Base-by-base conservation (phyloP, 2,113 vertebrate genomes). In the Campylorhamphus procurvoides region DNA sequence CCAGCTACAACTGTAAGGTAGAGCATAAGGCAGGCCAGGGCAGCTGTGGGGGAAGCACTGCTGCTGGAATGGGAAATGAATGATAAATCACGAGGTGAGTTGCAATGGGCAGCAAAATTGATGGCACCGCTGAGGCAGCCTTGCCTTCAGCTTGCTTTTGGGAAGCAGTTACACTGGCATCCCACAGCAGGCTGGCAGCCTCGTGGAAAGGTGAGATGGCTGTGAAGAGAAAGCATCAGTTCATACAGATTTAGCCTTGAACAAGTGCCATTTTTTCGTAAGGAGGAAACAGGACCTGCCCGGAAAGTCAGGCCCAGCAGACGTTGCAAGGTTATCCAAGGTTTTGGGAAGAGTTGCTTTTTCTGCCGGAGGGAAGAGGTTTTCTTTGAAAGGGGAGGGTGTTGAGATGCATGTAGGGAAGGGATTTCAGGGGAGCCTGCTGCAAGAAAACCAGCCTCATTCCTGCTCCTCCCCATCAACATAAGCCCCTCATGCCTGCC, bases 31-130 rank as follows among this genome's bases (percentile, higher is more conserved):
- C 53, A 52, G 60, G 19, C 74, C 2, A 31, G 46, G 18, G 49
- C 12, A 7, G 6, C 10, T 42, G 8, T 19, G 27, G 33, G 15
- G 20, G n/a, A 42, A 42, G 62, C 47, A 42, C 37, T 5, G 5
- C 55, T 25, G 53, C 88, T 47, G 55, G 42, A 52, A 49, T 3
- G 29, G 58, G 78, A 68, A 74, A 33, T 7, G 42, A 18, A 13
- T 4, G 44, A 47, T 9, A 49, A 50, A 40, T 12, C 22, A 53
- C 0, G 2, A 64, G 49, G 29, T 0, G 4, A 52, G 76, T 3
- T 1, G 47, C 24, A 22, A 19, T 2, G 2, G 44, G 72, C 66
- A 60, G 33, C 28, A 49, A 18, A 29, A 33, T 18, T 5, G 3
- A 42, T 5, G 6, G 46, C 78, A 77, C 18, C 1, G 1, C 18